Base-by-base conservation (phyloP, 1,140 invertebrate genomes). In the Thereuonema tuberculata region DNA sequence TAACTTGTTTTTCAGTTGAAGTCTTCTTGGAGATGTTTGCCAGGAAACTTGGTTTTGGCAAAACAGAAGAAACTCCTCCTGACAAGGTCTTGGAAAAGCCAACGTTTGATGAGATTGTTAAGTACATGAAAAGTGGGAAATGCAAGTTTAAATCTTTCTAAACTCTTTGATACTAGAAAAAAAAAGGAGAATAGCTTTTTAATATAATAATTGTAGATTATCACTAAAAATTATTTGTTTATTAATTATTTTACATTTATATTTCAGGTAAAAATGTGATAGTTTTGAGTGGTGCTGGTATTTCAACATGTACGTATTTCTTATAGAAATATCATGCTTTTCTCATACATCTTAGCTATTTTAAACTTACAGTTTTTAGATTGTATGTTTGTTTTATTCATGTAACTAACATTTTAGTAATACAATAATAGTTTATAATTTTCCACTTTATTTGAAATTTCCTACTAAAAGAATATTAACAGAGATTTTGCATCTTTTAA, bases 221-320 rank as follows among this genome's bases (percentile, higher is more conserved):
- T 58, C 31, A 12, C 27, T 14, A 48, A 14, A 9, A 17, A 5
- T 37, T 37, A 37, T 9, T 37, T 9, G 17, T 37, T 37, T 37
- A 37, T 37, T 17, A 37, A 17, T 5, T 37, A 37, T 37, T 9
- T 37, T 37, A n/a, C n/a, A 24, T 31, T n/a, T 21, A 15, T 60
- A 17, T 53, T 27, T 14, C 25, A 62, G 61, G 61, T 21, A 62
- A 69, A 50, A 93, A 93, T 66, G 84, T 97, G 56, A 85, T 96
- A 58, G 91, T 88, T 20, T 84, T 96, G 83, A 86, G 90, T 62
- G 93, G 93, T 58, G 93, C 93, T 66, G 93, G 93, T 57, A 94
- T 96, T 67, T 95, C 92, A 21, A 95, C 92, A 37, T 87, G 89
- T 92, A 80, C 83, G 81, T 82, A 28, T 56, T 12, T 55, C 23